phyloP scores from a whole-genome alignment of 2,113 vertebrate species.

The Paramormyrops kingsleyae region DNA sequence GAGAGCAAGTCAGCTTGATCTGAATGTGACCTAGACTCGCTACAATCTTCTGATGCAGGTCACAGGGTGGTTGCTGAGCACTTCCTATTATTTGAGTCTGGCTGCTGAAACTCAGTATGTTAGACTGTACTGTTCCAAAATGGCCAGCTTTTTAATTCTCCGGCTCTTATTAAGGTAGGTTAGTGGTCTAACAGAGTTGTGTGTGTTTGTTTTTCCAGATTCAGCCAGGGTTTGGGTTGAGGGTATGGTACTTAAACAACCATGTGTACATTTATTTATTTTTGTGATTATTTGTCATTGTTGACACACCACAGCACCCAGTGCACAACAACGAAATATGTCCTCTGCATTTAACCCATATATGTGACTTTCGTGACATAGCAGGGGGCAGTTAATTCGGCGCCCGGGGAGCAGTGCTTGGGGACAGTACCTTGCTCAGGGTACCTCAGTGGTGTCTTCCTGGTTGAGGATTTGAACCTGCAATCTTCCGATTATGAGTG shows the following conservation, averaged over 20 bases:
- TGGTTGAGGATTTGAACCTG: too few relatives aligned
- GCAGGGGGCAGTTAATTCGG: too few relatives aligned
- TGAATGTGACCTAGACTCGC: background rate
- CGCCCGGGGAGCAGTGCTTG: too few relatives aligned
- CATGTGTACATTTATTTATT: background rate
- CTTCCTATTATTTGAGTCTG: background rate
- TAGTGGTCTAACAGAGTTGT: background rate
- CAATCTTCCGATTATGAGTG: too few relatives aligned
- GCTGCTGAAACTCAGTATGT: background rate
- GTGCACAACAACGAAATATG: too few relatives aligned
- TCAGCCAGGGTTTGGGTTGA: background rate
- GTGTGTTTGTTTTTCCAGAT: background rate
- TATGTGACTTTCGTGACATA: too few relatives aligned
- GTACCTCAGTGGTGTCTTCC: too few relatives aligned
- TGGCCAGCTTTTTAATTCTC: background rate
- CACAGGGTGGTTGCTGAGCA: background rate
- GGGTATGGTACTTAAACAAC: background rate
- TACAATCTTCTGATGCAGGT: background rate
- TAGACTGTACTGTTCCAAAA: background rate
- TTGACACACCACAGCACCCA: too few relatives aligned
- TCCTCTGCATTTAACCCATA: too few relatives aligned
- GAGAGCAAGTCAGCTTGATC: background rate
- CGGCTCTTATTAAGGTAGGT: background rate
- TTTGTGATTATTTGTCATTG: too few relatives aligned
- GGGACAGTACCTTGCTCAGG: too few relatives aligned